Evolutionary conservation across 2,113 vertebrate genomes (phyloP), one percentile per base, ranked within the genome.

Genomic region (Desmodus rotundus): DNA sequence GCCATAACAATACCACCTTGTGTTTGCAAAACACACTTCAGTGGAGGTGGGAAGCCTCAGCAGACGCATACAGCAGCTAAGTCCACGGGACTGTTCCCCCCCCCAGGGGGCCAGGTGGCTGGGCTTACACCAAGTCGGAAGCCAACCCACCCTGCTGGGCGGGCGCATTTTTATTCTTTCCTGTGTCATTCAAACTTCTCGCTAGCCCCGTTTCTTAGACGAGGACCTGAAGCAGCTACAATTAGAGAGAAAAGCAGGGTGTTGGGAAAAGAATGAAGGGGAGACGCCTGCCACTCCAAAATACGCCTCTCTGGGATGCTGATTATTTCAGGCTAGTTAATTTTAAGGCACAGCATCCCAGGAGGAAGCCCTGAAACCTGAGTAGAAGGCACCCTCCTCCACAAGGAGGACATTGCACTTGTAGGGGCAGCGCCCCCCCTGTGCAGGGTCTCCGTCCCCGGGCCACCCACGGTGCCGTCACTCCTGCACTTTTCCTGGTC

Each of bases 1-100:
- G 56, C 92, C 92, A 54, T 76, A 92, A 95, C 36, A 96, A 81
- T 65, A 88, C 81, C 81, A 96, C 85, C 85, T 85, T 92, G 47
- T 78, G 86, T 88, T 82, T 97, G 72, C 90, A 67, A 83, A 84
- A 90, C 90, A 94, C 17, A 70, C 89, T 80, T 47, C 45, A 65
- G 41, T 36, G 31, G 47, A 72, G 58, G 84, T 14, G 24, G n/a
- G 45, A 74, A 77, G 36, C 74, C n/a, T n/a, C n/a, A n/a, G n/a
- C n/a, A n/a, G n/a, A n/a, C n/a, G 89, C 54, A 77, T 54, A 87
- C 10, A 68, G 14, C 65, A 68, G 80, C 45, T 52, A 41, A 58
- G 45, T 17, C 33, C 65, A 58, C 9, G 56, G 31, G 67, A n/a
- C 20, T 5, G 52, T 54, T n/a, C 38, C 56, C 36, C 68, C 26